These are phyloP conservation scores for Shargacucullia verbasci DNA, from an alignment of 2,888 invertebrate species.

Conservation along the genomic window DNA sequence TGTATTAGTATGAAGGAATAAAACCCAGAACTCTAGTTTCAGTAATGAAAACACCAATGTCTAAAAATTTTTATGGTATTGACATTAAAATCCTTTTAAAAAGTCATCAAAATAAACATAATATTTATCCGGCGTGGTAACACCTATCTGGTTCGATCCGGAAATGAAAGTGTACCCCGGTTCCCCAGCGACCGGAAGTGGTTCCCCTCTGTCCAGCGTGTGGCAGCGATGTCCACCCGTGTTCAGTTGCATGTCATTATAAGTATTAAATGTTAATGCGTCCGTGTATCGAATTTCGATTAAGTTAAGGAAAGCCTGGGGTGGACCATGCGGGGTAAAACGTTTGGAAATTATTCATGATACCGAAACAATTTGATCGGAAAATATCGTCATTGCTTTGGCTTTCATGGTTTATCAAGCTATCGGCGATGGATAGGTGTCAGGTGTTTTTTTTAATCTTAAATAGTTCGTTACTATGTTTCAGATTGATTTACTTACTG, in stretches of 20 bases:
- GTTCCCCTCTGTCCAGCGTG: conserved; percentile 64
- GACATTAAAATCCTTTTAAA: conserved; percentile 12
- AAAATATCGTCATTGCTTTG: no score
- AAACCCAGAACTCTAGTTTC: no score
- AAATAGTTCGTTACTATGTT: no score
- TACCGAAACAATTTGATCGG: no score
- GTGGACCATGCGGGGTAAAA: background rate
- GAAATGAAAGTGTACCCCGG: conserved; percentile 67
- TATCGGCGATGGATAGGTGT: no score
- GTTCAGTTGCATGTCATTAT: conserved; percentile 51
- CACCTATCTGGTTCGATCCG: conserved; percentile 59
- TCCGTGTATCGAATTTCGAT: conserved; percentile 58
- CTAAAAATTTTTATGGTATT: no score
- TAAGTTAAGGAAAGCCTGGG: conserved; percentile 23
- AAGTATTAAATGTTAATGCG: conserved; percentile 45
- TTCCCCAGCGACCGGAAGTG: conserved; percentile 73
- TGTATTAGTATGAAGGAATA: no score
- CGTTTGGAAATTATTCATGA: no score
- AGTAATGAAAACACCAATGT: no score
- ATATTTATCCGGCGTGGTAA: conserved; percentile 20
- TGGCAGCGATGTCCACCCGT: conserved; percentile 68
- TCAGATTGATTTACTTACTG: no score
- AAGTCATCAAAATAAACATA: conserved; percentile 23
- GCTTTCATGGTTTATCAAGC: no score
- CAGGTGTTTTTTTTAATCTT: no score